Evolutionary conservation across 2,797 vertebrate species (phyloP).

Genomic region (Pangasius macronema): DNA sequence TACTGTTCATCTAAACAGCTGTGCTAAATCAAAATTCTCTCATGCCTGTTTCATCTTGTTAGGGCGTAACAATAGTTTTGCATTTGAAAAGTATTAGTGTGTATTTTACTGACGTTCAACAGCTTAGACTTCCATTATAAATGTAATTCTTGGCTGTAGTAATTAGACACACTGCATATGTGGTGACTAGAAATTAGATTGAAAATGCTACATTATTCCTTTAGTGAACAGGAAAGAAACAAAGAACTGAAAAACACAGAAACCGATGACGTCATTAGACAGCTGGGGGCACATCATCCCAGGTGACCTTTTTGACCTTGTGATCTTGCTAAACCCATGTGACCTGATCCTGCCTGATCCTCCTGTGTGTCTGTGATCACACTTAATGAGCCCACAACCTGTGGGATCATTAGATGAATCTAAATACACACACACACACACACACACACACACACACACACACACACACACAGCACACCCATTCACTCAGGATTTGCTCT

Average conservation of each 20-base stretch:
- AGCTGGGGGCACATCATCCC: conserved; percentile 13
- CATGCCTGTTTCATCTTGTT: neutral
- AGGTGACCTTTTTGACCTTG: conserved; percentile 19
- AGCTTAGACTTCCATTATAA: neutral
- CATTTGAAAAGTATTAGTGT: neutral
- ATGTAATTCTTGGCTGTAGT: neutral
- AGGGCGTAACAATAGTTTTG: neutral
- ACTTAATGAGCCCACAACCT: conserved; percentile 20
- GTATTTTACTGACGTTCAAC: neutral
- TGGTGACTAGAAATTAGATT: neutral
- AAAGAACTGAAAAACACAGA: neutral
- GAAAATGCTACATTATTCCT: neutral
- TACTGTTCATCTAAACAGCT: neutral
- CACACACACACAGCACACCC: conserved; percentile 1
- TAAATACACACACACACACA: conserved; percentile 7
- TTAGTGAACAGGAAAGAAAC: neutral
- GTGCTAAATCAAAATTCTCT: neutral
- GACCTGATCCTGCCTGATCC: conserved; percentile 28
- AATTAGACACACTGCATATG: neutral
- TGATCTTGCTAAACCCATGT: conserved; percentile 24
- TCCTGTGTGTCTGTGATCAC: conserved; percentile 19
- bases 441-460: neutral
- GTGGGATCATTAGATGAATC: conserved; percentile 9
- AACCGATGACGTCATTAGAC: conserved; percentile 10
- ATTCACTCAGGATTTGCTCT: conserved; percentile 12